Percentiles rank a stretch among this genome's conserved stretches.
phyloP scores from a whole-genome alignment of 2,113 vertebrate species.

The Donacobius atricapilla region DNA sequence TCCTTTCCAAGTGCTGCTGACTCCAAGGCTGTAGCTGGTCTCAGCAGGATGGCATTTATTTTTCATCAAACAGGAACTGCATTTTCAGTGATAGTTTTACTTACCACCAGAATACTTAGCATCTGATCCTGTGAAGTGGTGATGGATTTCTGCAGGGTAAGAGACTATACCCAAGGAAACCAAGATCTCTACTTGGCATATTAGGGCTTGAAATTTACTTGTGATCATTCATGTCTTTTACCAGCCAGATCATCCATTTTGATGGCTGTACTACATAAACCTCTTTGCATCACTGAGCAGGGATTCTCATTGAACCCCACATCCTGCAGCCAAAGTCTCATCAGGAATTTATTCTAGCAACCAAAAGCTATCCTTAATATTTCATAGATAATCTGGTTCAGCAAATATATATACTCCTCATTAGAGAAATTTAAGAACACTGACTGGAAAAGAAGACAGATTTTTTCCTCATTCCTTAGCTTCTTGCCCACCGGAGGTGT shows the following conservation, averaged over 20 bases:
- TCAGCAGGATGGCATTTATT: background rate
- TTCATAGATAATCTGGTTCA: constrained; percentile 1
- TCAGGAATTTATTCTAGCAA: background rate
- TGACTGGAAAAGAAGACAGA: background rate
- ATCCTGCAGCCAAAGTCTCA: background rate
- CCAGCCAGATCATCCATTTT: background rate
- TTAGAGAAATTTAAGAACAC: constrained; percentile 2
- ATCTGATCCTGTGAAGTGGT: background rate
- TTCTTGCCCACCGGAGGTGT: background rate
- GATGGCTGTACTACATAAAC: background rate
- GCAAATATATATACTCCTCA: background rate
- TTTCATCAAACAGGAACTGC: background rate
- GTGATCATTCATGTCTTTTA: background rate
- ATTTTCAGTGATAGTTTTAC: background rate
- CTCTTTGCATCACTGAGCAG: background rate
- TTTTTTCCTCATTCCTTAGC: background rate
- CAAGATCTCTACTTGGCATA: background rate
- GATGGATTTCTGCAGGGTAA: background rate
- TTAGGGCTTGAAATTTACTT: background rate
- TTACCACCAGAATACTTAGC: background rate
- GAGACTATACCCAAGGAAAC: background rate
- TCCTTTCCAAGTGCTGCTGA: background rate
- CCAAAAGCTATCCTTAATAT: background rate
- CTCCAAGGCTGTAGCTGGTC: background rate
- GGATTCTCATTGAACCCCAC: background rate